phyloP scores from a whole-genome alignment of 1,140 invertebrate genomes.

The Nymphalis io region DNA sequence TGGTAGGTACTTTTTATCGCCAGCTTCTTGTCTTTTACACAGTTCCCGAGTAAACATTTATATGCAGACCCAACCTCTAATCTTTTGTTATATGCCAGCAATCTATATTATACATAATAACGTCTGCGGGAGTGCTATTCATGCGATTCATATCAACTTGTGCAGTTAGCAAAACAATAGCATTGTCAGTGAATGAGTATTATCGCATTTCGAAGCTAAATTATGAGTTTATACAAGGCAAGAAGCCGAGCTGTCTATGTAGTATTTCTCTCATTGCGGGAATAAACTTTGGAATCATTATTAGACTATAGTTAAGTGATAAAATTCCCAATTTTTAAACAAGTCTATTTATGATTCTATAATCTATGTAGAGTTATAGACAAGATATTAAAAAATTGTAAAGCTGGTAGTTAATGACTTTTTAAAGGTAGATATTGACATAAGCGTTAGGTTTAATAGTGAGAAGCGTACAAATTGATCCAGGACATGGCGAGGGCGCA shows the following conservation, averaged over 20 bases:
- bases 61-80: neutral
- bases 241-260: conserved; percentile 65
- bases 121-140: conserved; percentile 1
- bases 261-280: conserved; percentile 45
- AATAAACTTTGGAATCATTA: conserved; percentile 40
- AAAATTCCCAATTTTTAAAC: too few species aligned
- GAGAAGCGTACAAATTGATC: conserved; percentile 47
- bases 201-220: conserved; percentile 57
- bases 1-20: neutral
- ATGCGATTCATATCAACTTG: conserved; percentile 15
- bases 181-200: conserved; percentile 58
- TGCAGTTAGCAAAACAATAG: conserved; percentile 51
- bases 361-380: too few species aligned
- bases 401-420: neutral
- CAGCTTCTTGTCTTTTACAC: neutral
- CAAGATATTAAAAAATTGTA: neutral
- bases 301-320: neutral
- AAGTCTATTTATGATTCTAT: too few species aligned
- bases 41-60: neutral
- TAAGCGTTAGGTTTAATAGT: conserved; percentile 36
- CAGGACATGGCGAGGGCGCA: conserved; percentile 43
- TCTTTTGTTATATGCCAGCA: neutral
- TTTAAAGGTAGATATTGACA: neutral
- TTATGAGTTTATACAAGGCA: conserved; percentile 54
- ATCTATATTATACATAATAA: neutral